Evolutionary conservation across 2,797 vertebrate genomes (phyloP), one percentile per base, ranked within the genome.

Genomic region (Neoniphon sammara): DNA sequence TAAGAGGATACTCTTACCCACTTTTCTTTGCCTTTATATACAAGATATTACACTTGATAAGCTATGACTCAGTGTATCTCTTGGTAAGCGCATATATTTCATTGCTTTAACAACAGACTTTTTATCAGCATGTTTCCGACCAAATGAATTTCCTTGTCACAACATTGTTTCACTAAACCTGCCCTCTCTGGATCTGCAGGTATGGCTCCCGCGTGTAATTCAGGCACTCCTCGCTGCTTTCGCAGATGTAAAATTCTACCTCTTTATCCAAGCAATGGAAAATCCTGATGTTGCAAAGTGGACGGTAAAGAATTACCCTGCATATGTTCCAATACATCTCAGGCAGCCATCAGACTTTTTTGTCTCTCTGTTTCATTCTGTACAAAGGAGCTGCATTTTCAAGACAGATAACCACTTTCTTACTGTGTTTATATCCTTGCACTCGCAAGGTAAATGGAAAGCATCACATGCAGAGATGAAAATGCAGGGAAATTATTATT

Each of bases 1-100:
- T 99, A 73, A 91, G 98, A 85, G 95, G 98, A 27, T 97, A 95
- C n/a, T 88, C 88, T 0, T 98, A 97, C 83, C 98, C 98, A 0
- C 93, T 99, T 64, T 49, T 98, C 82, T 98, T 99, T 85, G 97
- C 97, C 1, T 68, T 89, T 64, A 86, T 97, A 49, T 99, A 97
- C 85, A 97, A 97, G 91, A 87, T 89, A 18, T 85, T 99, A 34
- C 89, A 96, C 54, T 80, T 96, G 50, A 81, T 95, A 36, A 92
- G 81, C 34, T 94, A 88, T 14, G 98, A 99, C 60, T 91, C 91
- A 0, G 95, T 96, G 49, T 85, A 86, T 46, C 88, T 97, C 18
- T 89, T 99, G 95, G 98, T 94, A 90, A 95, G 96, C 87, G 52
- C 1, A 62, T 25, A 30, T 3, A 5, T 57, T 54, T 60, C 58